These are phyloP conservation scores for Diloba caeruleocephala DNA, from an alignment of 2,888 invertebrate species.

Conservation along the genomic window DNA sequence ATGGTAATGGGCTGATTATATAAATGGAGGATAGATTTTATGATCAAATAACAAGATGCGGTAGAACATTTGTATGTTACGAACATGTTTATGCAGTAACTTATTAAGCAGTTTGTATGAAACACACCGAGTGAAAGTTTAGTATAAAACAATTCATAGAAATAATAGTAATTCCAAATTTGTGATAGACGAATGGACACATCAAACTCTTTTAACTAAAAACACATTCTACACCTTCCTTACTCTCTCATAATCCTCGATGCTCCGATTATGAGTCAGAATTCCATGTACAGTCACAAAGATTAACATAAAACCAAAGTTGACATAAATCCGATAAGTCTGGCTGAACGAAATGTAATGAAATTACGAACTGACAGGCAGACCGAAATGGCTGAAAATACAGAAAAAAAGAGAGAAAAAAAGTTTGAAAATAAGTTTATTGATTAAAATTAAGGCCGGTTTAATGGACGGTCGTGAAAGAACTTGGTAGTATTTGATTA, in stretches of 20 bases:
- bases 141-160: no score
- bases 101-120: no score
- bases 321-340: conserved; percentile 58
- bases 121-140: no score
- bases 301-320: conserved; percentile 44
- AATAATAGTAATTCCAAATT: no score
- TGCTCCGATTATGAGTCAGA: conserved; percentile 13
- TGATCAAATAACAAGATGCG: no score
- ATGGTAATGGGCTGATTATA: no score
- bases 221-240: background rate
- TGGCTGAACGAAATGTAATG: conserved; percentile 28
- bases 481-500: conserved; percentile 18
- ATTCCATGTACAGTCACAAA: conserved; percentile 20
- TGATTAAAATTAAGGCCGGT: conserved; percentile 25
- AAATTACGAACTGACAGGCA: conserved; percentile 29
- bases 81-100: no score
- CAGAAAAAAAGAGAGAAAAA: conserved; percentile 8
- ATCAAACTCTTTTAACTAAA: no score
- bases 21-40: no score
- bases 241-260: background rate
- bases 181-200: no score
- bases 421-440: conserved; percentile 37
- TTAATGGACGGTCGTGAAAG: conserved; percentile 17
- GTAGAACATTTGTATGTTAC: no score
- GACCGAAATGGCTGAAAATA: conserved; percentile 19